Evolutionary conservation across 2,888 invertebrate genomes (phyloP).

Genomic region (Antitype chi): DNA sequence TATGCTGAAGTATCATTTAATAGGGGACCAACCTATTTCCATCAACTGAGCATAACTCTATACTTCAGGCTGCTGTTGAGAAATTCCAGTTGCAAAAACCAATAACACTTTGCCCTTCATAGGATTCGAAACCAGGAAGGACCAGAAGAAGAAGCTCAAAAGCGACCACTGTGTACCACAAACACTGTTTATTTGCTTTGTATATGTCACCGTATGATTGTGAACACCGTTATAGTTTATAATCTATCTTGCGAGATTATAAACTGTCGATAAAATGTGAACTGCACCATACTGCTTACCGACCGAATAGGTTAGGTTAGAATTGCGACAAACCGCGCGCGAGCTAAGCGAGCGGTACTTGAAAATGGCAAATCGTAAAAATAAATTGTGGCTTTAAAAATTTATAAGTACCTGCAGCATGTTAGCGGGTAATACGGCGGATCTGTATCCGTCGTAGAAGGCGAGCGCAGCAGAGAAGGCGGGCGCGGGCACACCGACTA

Average conservation of each 20-base stretch:
- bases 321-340: no score
- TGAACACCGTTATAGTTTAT: no score
- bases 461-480: conserved; percentile 98
- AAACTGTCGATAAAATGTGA: no score
- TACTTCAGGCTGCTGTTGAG: neutral
- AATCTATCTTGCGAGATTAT: no score
- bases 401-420: conserved; percentile 93
- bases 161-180: neutral
- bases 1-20: neutral
- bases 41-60: neutral
- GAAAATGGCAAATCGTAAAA: neutral
- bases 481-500: conserved; percentile 98
- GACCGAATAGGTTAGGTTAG: no score
- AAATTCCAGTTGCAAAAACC: neutral
- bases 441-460: conserved; percentile 99
- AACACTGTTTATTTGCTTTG: neutral
- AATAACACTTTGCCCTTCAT: neutral
- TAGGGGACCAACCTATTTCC: neutral
- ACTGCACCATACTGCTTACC: no score
- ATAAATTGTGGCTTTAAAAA: neutral
- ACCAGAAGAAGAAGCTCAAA: neutral
- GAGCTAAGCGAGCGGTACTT: no score
- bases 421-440: conserved; percentile 97
- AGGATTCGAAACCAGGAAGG: neutral
- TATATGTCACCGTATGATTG: no score